Percentiles rank a stretch among this genome's conserved stretches.
Evolutionary conservation across 2,888 invertebrate genomes (phyloP).

Genomic region (Dorcus hopei): DNA sequence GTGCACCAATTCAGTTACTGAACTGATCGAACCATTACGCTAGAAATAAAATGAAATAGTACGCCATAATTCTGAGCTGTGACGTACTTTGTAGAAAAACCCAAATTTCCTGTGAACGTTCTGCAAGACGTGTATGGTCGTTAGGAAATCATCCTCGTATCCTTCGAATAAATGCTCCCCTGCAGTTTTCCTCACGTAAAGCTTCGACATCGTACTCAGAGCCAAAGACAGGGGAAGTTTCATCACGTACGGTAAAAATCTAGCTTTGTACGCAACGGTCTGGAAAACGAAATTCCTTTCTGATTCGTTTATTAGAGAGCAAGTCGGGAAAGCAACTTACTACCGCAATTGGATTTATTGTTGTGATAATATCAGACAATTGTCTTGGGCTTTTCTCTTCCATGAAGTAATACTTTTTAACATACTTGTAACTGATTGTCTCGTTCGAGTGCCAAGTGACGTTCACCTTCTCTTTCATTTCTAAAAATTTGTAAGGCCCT

Average conservation of each 20-base stretch:
- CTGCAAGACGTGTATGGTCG: slow-evolving; percentile 53
- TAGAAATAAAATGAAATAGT: slow-evolving; percentile 45
- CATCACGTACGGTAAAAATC: slow-evolving; percentile 55
- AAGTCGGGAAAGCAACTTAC: slow-evolving; percentile 44
- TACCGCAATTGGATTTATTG: slow-evolving; percentile 73
- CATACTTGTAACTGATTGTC: slow-evolving; percentile 71
- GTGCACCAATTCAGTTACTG: slow-evolving; percentile 7
- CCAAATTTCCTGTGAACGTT: slow-evolving; percentile 12
- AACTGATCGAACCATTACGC: slow-evolving; percentile 11
- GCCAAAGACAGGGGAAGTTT: slow-evolving; percentile 56
- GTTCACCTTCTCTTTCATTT: slow-evolving; percentile 69
- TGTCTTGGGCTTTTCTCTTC: slow-evolving; percentile 63
- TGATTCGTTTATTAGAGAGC: background rate
- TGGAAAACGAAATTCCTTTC: slow-evolving; percentile 39
- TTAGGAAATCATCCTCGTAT: slow-evolving; percentile 71
- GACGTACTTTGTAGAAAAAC: slow-evolving; percentile 47
- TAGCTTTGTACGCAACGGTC: slow-evolving; percentile 60
- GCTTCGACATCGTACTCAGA: slow-evolving; percentile 55
- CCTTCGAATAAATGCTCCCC: slow-evolving; percentile 76
- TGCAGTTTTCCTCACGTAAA: slow-evolving; percentile 63
- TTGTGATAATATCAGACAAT: slow-evolving; percentile 66
- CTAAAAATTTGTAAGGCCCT: slow-evolving; percentile 66
- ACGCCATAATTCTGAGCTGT: no score
- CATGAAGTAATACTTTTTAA: slow-evolving; percentile 69
- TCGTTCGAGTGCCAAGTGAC: slow-evolving; percentile 65